A percentile compares a stretch with the other conserved stretches of the same genome.
Evolutionary conservation across 1,140 invertebrate genomes (phyloP).

Genomic region (Lineus longissimus): DNA sequence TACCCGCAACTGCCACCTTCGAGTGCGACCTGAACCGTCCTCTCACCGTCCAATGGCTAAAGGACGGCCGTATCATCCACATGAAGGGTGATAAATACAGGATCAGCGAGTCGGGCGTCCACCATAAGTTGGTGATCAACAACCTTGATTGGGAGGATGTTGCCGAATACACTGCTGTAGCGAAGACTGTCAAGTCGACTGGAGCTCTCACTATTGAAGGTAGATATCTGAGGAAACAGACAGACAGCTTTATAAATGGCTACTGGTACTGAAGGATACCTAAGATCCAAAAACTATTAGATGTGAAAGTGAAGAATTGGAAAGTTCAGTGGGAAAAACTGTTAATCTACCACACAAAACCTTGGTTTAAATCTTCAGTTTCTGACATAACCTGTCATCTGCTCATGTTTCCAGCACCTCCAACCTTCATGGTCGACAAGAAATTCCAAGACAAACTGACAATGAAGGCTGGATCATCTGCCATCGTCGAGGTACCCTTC

Average conservation of each 20-base stretch:
- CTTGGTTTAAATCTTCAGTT: too few relatives aligned
- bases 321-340: too few relatives aligned
- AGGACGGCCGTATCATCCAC: conserved; percentile 63
- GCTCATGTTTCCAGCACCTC: conserved; percentile 41
- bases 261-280: too few relatives aligned
- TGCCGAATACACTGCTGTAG: conserved; percentile 95
- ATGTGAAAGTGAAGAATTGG: too few relatives aligned
- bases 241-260: too few relatives aligned
- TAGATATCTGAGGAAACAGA: too few relatives aligned
- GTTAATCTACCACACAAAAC: too few relatives aligned
- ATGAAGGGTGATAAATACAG: conserved; percentile 8
- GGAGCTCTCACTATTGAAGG: conserved; percentile 64
- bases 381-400: too few relatives aligned
- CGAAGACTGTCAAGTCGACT: conserved; percentile 85
- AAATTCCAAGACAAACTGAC: conserved; percentile 42
- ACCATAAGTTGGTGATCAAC: conserved; percentile 76
- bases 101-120: not conserved
- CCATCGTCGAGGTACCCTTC: conserved; percentile 50
- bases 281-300: too few relatives aligned
- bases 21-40: conserved; percentile 65
- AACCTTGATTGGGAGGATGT: conserved; percentile 93
- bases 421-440: conserved; percentile 44
- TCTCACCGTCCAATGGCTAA: conserved; percentile 77
- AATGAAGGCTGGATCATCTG: conserved; percentile 45
- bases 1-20: conserved; percentile 27